Base-by-base conservation (phyloP, 2,888 invertebrate species). In the Protophormia terraenovae region DNA sequence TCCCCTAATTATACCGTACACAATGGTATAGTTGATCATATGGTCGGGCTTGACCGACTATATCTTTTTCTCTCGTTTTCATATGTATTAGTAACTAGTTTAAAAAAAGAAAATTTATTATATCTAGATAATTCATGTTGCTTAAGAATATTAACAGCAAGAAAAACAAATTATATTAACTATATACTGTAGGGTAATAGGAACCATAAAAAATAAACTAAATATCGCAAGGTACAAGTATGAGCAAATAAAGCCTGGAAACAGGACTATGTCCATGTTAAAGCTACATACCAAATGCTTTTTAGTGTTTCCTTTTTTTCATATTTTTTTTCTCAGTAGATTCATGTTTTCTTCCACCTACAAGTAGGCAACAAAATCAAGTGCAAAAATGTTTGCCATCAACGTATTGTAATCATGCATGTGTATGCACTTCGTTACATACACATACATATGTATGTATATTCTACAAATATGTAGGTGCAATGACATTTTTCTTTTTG, bases 361-460 rank as follows among this genome's bases (percentile, higher is more conserved):
- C 64, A 77, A 82, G 82, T 78, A 85, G 71, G 69, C 85, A 78
- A 82, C 78, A 79, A 85, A 85, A 82, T 85, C 85, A 85, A 85
- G 85, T 82, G 85, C 85, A 79, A 82, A 83, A 78, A 75, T 82
- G 82, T 83, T 83, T 83, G 71, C 82, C 76, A 71, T 77, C 64
- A 71, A 55, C 64, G 45, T 53, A 82, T 82, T 82, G 85, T 79
- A 85, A 79, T 82, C 78, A 82, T 66, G 50, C 71, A 67, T 32
- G 50, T 67, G 62, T 22, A 27, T 2, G 3, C 7, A 41, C 2
- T 19, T 12, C 12, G 14, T 41, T 60, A 75, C 22, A 58, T 3
- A 35, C 19, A 45, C 1, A 32, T 24, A n/a, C n/a, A 66, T 32
- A 32, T 1, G 12, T 19, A 19, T 35, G 0, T 19, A n/a, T 6